phyloP scores from a whole-genome alignment of 2,113 vertebrate species.

The Ictalurus furcatus region DNA sequence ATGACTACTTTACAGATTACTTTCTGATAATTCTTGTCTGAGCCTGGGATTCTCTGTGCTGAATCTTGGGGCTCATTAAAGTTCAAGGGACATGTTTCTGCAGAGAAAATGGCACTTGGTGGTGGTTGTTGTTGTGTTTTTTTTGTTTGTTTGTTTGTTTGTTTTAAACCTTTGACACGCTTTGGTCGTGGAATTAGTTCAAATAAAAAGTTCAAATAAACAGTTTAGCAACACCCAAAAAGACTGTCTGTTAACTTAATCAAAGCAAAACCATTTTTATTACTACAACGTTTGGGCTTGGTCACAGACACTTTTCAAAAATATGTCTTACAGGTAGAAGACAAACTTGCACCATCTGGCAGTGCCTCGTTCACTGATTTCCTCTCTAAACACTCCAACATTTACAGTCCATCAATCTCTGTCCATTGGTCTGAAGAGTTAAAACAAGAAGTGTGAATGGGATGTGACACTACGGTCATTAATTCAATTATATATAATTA shows the following conservation, averaged over 20 bases:
- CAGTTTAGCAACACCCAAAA: background rate
- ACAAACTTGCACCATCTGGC: background rate
- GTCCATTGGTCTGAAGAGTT: background rate
- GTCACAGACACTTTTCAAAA: background rate
- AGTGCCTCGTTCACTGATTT: background rate
- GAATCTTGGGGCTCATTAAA: background rate
- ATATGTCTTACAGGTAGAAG: background rate
- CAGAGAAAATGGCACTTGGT: background rate
- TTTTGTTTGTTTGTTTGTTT: background rate
- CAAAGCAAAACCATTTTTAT: background rate
- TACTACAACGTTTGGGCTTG: too few species aligned
- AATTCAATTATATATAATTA: conserved; percentile 56
- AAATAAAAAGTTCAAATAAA: background rate
- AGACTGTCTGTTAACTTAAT: background rate
- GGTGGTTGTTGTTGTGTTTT: too few species aligned
- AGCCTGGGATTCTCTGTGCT: background rate
- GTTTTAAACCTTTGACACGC: background rate
- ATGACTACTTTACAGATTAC: conserved; percentile 15
- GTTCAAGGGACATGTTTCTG: background rate
- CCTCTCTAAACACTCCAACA: background rate
- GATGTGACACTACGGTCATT: conserved; percentile 11
- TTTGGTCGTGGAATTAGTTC: background rate
- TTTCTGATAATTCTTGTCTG: background rate
- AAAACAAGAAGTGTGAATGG: background rate
- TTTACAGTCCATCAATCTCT: background rate